phyloP scores from a whole-genome alignment of 92 coral and sea anemone genomes.

The Actinernus sp. region DNA sequence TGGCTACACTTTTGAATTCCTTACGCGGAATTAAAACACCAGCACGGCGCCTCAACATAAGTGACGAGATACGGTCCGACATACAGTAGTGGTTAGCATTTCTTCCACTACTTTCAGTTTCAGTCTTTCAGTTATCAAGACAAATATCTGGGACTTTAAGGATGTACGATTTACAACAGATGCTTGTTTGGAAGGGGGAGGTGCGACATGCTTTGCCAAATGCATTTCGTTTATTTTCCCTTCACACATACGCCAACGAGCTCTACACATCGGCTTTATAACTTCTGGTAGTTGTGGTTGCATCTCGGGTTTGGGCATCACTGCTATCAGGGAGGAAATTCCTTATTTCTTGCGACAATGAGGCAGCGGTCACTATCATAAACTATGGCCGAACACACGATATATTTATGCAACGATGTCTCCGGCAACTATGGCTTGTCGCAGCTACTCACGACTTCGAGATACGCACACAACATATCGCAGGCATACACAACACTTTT shows the following conservation, averaged over 20 bases:
- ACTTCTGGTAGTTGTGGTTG: slow-evolving; percentile 4
- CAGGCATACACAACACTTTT: slow-evolving; percentile 26
- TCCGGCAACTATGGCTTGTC: slow-evolving; percentile 19
- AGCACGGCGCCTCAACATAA: background rate
- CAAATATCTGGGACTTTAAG: slow-evolving; percentile 9
- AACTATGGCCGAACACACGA: slow-evolving; percentile 1
- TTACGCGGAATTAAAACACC: slow-evolving; percentile 2
- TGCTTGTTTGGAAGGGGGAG: slow-evolving; percentile 15
- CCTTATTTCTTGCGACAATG: slow-evolving; percentile 17
- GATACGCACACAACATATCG: slow-evolving; percentile 11
- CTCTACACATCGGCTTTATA: slow-evolving; percentile 8
- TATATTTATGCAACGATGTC: slow-evolving; percentile 31
- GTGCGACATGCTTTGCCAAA: slow-evolving; percentile 5
- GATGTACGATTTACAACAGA: slow-evolving; percentile 14
- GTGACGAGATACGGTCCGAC: slow-evolving; percentile 19
- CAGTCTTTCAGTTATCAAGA: slow-evolving; percentile 17
- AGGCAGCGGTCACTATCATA: slow-evolving; percentile 16
- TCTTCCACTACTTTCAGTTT: slow-evolving; percentile 31
- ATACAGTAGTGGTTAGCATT: slow-evolving; percentile 30
- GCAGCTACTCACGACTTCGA: slow-evolving; percentile 20
- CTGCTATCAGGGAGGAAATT: too few relatives aligned
- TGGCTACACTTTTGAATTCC: slow-evolving; percentile 22
- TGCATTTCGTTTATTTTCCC: slow-evolving; percentile 20
- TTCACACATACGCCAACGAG: background rate
- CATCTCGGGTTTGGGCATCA: background rate